Percentiles rank a stretch among this genome's conserved stretches.
phyloP scores from a whole-genome alignment of 2,888 invertebrate genomes.

The Spisula subtruncata region DNA sequence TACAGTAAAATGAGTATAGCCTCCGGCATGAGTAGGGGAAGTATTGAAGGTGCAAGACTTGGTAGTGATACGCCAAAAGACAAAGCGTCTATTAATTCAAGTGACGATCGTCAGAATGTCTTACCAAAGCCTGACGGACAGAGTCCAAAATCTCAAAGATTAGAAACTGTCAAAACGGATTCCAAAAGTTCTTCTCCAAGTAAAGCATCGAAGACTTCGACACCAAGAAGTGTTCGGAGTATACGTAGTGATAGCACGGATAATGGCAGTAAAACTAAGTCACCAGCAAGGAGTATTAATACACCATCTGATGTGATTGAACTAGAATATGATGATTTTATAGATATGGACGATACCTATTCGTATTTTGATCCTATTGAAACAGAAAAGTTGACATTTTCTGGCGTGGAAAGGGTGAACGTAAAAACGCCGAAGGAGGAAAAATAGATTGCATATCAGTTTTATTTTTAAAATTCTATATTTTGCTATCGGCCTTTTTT shows the following conservation, averaged over 20 bases:
- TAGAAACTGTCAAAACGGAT: constrained; percentile 65
- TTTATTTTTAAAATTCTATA: neutral
- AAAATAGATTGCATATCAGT: neutral
- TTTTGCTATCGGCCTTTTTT: neutral
- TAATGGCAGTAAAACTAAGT: constrained; percentile 75
- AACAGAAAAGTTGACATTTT: constrained; percentile 81
- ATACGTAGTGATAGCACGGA: constrained; percentile 71
- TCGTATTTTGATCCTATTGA: constrained; percentile 84
- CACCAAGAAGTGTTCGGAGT: constrained; percentile 77
- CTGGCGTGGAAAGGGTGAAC: constrained; percentile 82
- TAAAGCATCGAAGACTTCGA: constrained; percentile 73
- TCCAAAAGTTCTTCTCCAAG: constrained; percentile 60
- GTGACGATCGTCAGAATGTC: constrained; percentile 79
- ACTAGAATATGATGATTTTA: constrained; percentile 84
- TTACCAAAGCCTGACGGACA: constrained; percentile 84
- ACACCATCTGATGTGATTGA: constrained; percentile 81
- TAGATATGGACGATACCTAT: constrained; percentile 83
- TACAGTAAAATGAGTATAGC: constrained; percentile 74
- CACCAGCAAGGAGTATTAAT: constrained; percentile 81
- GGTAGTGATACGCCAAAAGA: constrained; percentile 48
- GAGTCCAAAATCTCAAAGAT: constrained; percentile 81
- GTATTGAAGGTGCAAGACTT: constrained; percentile 53
- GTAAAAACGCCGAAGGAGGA: constrained; percentile 50
- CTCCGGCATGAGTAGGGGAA: constrained; percentile 55
- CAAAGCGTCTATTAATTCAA: constrained; percentile 64